Percentiles rank a stretch among this genome's conserved stretches.
Conservation (phyloP, 2,113 vertebrate species). For the Siniperca knerii region DNA sequence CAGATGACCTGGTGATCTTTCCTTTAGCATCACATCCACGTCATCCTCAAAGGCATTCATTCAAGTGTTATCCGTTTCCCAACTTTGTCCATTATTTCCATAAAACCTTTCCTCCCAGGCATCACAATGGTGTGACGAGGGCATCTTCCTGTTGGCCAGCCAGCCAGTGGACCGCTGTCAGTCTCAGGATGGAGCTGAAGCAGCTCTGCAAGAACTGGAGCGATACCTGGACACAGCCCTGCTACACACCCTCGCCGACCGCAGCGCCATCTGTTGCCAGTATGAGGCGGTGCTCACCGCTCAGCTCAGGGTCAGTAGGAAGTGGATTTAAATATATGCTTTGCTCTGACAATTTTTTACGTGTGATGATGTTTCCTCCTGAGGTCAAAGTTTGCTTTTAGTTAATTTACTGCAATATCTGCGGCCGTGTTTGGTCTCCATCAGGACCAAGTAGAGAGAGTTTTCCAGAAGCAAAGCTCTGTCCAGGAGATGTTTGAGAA, state of each 20-base stretch:
- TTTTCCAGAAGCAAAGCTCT: conserved; percentile 94
- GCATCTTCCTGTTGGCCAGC: conserved; percentile 93
- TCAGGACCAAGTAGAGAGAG: conserved; percentile 91
- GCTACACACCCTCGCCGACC: conserved; percentile 87
- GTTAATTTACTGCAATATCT: neutral
- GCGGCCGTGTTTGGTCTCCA: neutral
- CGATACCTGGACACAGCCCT: conserved; percentile 90
- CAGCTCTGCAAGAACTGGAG: conserved; percentile 95
- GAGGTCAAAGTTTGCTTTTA: neutral
- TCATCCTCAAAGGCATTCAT: neutral
- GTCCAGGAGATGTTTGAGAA: conserved; percentile 98
- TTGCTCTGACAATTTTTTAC: neutral
- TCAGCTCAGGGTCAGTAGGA: conserved; percentile 88
- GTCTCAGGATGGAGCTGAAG: conserved; percentile 96
- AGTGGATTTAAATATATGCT: neutral
- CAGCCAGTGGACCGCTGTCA: conserved; percentile 98
- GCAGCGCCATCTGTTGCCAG: conserved; percentile 87
- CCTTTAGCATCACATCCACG: no score
- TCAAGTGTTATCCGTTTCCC: no score
- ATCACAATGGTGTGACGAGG: conserved; percentile 93
- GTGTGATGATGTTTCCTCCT: neutral
- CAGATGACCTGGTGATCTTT: no score
- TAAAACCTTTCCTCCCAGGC: conserved; percentile 78
- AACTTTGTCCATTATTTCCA: neutral
- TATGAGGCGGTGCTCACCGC: conserved; percentile 89